Conservation (phyloP, 2,797 vertebrate genomes). For the Ceryle rudis region DNA sequence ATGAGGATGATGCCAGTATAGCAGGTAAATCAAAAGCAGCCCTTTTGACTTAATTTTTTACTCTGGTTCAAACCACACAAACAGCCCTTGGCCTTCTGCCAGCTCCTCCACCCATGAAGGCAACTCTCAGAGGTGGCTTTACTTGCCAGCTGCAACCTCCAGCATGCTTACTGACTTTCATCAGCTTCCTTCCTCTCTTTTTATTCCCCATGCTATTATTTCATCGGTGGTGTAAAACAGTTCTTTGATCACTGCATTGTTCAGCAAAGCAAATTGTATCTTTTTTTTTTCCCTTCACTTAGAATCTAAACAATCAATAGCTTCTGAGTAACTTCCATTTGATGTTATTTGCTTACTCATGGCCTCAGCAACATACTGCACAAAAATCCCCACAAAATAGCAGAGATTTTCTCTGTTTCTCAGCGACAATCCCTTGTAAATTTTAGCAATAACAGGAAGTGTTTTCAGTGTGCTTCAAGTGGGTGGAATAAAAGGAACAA, state of each 20-base stretch:
- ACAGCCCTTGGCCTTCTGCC: neutral
- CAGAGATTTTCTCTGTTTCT: neutral
- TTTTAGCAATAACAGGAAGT: neutral
- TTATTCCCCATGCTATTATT: neutral
- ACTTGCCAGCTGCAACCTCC: neutral
- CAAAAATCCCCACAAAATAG: neutral
- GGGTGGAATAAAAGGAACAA: neutral
- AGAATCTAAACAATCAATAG: neutral
- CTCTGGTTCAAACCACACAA: neutral
- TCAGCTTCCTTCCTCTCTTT: conserved; percentile 23
- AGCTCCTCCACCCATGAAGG: neutral
- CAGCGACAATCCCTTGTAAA: neutral
- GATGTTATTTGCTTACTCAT: neutral
- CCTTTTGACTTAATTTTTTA: neutral
- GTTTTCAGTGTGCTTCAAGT: neutral
- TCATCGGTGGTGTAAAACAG: neutral
- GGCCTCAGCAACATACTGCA: neutral
- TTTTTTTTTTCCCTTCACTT: neutral
- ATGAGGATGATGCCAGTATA: neutral
- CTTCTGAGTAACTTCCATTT: neutral
- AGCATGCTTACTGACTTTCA: neutral
- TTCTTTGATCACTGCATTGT: neutral
- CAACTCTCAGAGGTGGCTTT: neutral
- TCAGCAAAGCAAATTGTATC: neutral
- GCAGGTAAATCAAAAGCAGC: neutral